Base-by-base conservation (phyloP, 1,140 invertebrate genomes). In the Aphidius gifuensis region DNA sequence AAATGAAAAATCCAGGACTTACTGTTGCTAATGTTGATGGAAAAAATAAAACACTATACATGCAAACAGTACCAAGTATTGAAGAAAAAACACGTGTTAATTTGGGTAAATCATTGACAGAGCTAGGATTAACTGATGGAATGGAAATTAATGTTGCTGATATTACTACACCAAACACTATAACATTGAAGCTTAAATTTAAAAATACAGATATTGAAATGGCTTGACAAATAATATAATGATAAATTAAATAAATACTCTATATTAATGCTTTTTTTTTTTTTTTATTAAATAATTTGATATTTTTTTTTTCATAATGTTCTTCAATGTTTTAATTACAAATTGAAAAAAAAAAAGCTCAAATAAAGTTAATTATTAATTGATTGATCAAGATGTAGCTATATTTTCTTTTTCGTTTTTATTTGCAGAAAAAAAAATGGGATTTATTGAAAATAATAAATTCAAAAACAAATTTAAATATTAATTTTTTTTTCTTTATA, bases 41-140 rank as follows among this genome's bases (percentile, higher is more conserved):
- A 5, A 93, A 91, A 77, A 91, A 90, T 73, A 92, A 91, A 79
- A 98, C 96, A 1, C 80, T 99, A 6, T 99, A 97, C 69, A 96
- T 98, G 86, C 87, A 90, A 57, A 91, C 88, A 6, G 90, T 97
- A 5, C 85, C 89, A 62, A 94, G 92, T 67, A 96, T 98, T 65
- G 94, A 97, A 79, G 89, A 90, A 72, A 86, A 86, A 67, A 97
- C 95, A 0, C 85, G 90, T 68, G 85, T 84, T 47, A 97, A 98
- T 82, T 84, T 98, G 42, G 91, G 90, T 59, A 94, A 93, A 82
- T 90, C 91, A 58, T 77, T 98, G 42, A 79, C 82, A 72, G 95
- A 97, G 68, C 78, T 98, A 50, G 93, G 90, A 2, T 74, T 98
- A 9, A 81, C 74, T 61, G 87, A 95, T 82, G 93, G 92, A 1